Conservation (phyloP, 2,888 invertebrate species). For the Rapana venosa region DNA sequence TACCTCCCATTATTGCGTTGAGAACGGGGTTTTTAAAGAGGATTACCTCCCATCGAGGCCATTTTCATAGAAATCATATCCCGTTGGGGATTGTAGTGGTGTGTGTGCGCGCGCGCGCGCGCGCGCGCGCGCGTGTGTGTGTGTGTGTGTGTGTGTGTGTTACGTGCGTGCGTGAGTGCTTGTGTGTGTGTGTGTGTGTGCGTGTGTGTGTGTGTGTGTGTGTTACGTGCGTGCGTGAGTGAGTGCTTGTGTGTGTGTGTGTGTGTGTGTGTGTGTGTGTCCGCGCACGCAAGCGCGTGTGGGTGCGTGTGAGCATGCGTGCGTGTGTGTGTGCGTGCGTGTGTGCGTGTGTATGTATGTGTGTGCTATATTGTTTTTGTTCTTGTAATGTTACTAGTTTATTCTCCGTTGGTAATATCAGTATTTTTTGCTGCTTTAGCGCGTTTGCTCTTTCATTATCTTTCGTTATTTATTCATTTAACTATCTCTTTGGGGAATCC, state of each 20-base stretch:
- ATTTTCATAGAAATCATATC: too few relatives aligned
- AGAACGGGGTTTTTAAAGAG: too few relatives aligned
- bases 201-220: constrained; percentile 11
- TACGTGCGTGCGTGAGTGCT: neutral
- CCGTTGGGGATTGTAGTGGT: neutral
- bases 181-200: constrained; percentile 18
- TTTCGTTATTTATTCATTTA: too few relatives aligned
- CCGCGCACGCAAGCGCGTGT: neutral
- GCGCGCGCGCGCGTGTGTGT: neutral
- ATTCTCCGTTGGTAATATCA: too few relatives aligned
- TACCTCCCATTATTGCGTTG: too few relatives aligned
- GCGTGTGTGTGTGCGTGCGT: neutral
- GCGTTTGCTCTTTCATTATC: too few relatives aligned
- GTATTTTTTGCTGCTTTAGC: too few relatives aligned
- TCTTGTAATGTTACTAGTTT: too few relatives aligned
- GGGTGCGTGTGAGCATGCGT: neutral
- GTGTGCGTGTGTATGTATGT: neutral
- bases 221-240: neutral
- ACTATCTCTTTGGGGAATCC: too few relatives aligned
- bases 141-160: neutral
- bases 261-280: neutral
- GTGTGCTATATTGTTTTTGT: neutral
- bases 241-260: neutral
- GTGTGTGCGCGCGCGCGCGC: constrained; percentile 5
- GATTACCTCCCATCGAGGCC: too few relatives aligned